Evolutionary conservation across 2,888 invertebrate species (phyloP), one percentile per base, ranked within the genome.

Genomic region (Drosophila prostipennis): DNA sequence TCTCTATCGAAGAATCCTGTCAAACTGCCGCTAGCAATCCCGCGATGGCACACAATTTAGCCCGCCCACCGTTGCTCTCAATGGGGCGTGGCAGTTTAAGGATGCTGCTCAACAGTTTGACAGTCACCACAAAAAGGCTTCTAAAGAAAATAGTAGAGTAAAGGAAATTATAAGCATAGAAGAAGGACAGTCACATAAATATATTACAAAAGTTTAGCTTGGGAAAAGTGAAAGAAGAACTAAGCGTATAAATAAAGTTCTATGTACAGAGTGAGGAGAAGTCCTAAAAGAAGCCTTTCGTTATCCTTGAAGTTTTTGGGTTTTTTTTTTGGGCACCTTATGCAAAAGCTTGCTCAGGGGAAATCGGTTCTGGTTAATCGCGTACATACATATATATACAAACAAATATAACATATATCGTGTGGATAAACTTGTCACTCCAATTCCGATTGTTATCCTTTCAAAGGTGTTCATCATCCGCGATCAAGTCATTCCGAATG

Each of bases 191-290:
- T 72, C 71, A 90, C 80, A 90, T 82, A 90, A 89, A 89, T 86
- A 89, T 90, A 88, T 87, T 90, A 90, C 91, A 90, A 90, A 89
- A 90, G 90, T 65, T 43, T 54, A 78, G 75, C 16, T 46, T 36
- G 29, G 61, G 11, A 77, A 77, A 57, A 58, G 29, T 40, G 48
- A 65, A 59, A 2, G 2, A 59, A 80, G 54, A 60, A 23, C 23
- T 6, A 29, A 43, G 64, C 29, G 53, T 43, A 64, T 64, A 65
- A 68, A 64, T 63, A 48, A 14, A 37, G 53, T 34, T 53, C 16
- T 54, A 51, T 26, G 55, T 58, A 40, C 19, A 72, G 72, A 63
- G n/a, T 37, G 46, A 48, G 42, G 40, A 59, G 55, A 74, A 61
- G 43, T 59, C 63, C 53, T 56, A 29, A 37, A 7, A 7, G 59